Base-by-base conservation (phyloP, 2,113 vertebrate species). In the Microcebus jonahi region DNA sequence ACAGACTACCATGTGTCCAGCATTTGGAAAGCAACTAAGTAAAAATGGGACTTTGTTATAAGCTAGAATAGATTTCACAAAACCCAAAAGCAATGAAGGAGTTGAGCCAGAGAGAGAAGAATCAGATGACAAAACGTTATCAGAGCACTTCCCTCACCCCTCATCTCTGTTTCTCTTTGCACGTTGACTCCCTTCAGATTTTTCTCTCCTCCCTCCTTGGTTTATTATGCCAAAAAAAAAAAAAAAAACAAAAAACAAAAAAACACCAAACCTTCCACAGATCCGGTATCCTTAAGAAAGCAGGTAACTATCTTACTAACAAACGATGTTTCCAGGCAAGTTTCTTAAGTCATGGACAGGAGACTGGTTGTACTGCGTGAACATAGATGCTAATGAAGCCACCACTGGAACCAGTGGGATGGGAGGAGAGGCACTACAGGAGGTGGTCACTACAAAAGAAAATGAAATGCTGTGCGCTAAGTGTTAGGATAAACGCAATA, bases 381-480 rank as follows among this genome's bases (percentile, higher is more conserved):
- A 27, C 12, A 21, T 8, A 73, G 29, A 11, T 87, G 36, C 20
- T 17, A 15, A 2, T 68, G 36, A 71, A 53, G 9, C 3, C 11
- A 17, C 27, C 20, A 29, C 29, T 55, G 57, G 34, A 21, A 15
- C 0, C 15, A 23, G 3, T 8, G 6, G 12, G 8, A 7, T 39
- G 25, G 34, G 7, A 73, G 3, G 10, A 45, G 42, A 29, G 8
- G 10, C 11, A 7, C 4, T 20, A 10, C 0, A 23, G 15, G 17
- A 27, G 3, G 36, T 12, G 4, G 6, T 36, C 25, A 48, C 68
- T 76, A 50, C 21, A 71, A 34, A 93, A 61, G 13, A 29, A 3
- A 53, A 63, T 18, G 0, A 42, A 68, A 45, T 39, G 13, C 34
- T 45, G 1, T 57, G 3, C 42, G 5, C 11, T 17, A 39, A 57